Base-by-base conservation (phyloP, 1,140 invertebrate species). In the Notospermus geniculatus region DNA sequence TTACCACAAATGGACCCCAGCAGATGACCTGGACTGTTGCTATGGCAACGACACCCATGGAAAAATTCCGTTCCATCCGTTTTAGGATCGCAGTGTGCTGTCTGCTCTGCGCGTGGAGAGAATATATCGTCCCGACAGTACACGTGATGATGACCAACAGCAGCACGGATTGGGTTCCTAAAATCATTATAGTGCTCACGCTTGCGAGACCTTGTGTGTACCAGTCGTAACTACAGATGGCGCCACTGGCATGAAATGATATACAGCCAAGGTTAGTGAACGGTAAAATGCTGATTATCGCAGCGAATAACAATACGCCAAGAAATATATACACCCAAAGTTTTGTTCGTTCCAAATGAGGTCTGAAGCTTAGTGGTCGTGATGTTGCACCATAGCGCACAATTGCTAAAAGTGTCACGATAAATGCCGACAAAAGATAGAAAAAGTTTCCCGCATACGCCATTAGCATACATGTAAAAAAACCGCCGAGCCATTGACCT, bases 11-110 rank as follows among this genome's bases (percentile, higher is more conserved):
- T 7, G 46, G 46, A 7, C 46, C 46, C 46, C 46, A 50, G 46
- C n/a, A 50, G 46, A 50, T 27, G n/a, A 50, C 46, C n/a, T 50
- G 46, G 46, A 50, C 46, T 19, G 25, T 50, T 27, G 46, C 46
- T 50, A 50, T 50, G 46, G 46, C 25, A 27, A 50, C 46, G 5
- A 50, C 46, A 27, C 46, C 46, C 19, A 50, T 23, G 4, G 46
- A 50, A n/a, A 50, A 50, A 19, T 27, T 50, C 5, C 46, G 46
- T n/a, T 50, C 46, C 32, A 36, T 36, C 19, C 25, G n/a, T 27
- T 50, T 50, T 5, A 19, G 46, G n/a, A 23, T 27, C 9, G 19
- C 19, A 5, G 46, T 50, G 46, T 27, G n/a, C 19, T n/a, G n/a
- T n/a, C n/a, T 50, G 25, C 19, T 27, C 19, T 19, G 19, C 5